Evolutionary conservation across 2,113 vertebrate genomes (phyloP).

Genomic region (Polypterus senegalus): DNA sequence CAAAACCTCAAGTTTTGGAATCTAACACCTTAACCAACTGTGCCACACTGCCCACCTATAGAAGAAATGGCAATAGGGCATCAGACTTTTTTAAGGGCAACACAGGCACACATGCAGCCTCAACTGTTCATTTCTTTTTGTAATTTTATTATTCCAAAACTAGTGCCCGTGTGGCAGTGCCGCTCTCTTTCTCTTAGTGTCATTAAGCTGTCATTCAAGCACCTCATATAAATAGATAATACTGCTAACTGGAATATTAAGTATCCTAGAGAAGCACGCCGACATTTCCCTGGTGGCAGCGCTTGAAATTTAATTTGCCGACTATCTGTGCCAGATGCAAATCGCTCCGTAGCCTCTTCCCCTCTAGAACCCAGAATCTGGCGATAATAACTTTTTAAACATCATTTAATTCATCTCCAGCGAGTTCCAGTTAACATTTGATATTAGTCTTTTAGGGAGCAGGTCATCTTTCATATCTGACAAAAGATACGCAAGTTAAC

Average conservation of each 20-base stretch:
- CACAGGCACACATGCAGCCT: too few species aligned
- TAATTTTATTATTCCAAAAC: too few species aligned
- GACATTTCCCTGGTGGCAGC: not conserved
- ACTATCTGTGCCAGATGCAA: not conserved
- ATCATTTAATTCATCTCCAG: not conserved
- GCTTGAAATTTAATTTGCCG: not conserved
- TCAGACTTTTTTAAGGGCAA: too few species aligned
- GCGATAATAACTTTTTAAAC: not conserved
- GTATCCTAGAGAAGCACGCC: not conserved
- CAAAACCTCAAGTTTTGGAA: too few species aligned
- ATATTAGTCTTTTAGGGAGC: not conserved
- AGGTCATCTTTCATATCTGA: too few species aligned
- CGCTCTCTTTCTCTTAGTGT: not conserved
- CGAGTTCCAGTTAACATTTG: not conserved
- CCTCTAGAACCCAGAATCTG: not conserved
- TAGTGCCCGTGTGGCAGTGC: not conserved
- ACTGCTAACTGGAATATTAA: not conserved
- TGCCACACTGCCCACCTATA: too few species aligned
- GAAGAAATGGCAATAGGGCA: too few species aligned
- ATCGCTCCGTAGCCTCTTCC: not conserved
- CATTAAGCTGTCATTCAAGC: not conserved
- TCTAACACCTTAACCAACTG: too few species aligned
- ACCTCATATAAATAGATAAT: not conserved
- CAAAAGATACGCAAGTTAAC: too few species aligned
- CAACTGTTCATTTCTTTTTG: too few species aligned